These are phyloP conservation scores for Sciurus vulgaris DNA, from an alignment of 2,797 vertebrate species.

Conservation along the genomic window DNA sequence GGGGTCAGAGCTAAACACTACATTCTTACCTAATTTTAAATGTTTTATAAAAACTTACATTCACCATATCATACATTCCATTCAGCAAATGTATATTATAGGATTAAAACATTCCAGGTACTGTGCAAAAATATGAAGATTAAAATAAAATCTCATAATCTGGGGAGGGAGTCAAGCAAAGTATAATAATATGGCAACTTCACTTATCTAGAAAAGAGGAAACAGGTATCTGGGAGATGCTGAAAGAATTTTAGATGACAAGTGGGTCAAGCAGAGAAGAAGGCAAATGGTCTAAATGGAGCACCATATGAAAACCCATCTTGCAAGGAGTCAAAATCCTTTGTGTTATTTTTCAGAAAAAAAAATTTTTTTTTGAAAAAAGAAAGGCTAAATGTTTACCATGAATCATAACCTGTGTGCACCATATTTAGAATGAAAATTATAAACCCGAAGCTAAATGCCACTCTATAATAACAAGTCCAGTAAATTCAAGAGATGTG, in stretches of 20 bases:
- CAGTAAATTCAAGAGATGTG: conserved; percentile 1
- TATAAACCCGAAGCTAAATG: conserved; percentile 26
- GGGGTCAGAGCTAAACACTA: neutral
- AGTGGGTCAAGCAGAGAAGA: neutral
- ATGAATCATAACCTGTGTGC: conserved; percentile 30
- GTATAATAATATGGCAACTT: conserved; percentile 14
- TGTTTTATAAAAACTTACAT: conserved; percentile 35
- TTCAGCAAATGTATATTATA: neutral
- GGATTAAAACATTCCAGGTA: neutral
- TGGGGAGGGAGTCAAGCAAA: conserved; percentile 20
- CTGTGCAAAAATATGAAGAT: conserved; percentile 23
- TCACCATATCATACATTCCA: neutral
- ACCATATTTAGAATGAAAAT: conserved; percentile 38
- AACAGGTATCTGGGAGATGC: neutral
- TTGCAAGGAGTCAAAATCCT: conserved; percentile 3
- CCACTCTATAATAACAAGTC: neutral
- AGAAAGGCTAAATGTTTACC: conserved; percentile 33
- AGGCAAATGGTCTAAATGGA: neutral
- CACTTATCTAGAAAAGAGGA: neutral
- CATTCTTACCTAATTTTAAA: conserved; percentile 46
- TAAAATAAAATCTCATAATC: neutral
- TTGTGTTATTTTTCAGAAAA: conserved; percentile 39
- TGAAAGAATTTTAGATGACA: conserved; percentile 1
- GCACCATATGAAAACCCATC: neutral
- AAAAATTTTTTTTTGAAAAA: no score